Conservation (phyloP, 2,113 vertebrate species). For the Corythaixoides concolor region DNA sequence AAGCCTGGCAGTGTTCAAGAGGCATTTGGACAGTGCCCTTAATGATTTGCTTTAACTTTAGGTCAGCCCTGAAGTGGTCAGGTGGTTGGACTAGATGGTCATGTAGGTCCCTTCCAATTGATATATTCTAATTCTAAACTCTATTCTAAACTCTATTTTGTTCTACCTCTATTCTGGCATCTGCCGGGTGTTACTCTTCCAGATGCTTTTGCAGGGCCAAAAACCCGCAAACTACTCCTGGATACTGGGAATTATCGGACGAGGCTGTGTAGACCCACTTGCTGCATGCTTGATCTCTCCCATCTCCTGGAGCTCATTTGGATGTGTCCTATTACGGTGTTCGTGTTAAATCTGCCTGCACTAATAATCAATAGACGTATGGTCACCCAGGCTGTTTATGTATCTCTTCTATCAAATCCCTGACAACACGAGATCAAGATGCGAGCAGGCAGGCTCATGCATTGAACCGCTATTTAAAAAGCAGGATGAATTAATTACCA, state of each 20-base stretch:
- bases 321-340: neutral
- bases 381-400: conserved; percentile 28
- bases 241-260: neutral
- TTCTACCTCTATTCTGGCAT: neutral
- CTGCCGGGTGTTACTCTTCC: rapidly evolving
- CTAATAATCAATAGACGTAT: neutral
- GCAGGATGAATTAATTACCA: conserved; percentile 14
- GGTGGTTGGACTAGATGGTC: neutral
- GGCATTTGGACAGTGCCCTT: neutral
- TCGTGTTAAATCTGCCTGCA: neutral
- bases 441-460: neutral
- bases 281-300: neutral
- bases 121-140: neutral
- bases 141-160: neutral
- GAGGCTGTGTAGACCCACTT: neutral
- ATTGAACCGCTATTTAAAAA: neutral
- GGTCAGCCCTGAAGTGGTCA: neutral
- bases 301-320: neutral
- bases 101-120: neutral
- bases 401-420: conserved; percentile 49
- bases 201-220: neutral
- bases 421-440: neutral
- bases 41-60: neutral
- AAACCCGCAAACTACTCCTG: neutral
- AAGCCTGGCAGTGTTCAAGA: neutral